Percentiles rank a stretch among this genome's conserved stretches.
Evolutionary conservation across 2,113 vertebrate species (phyloP).

Genomic region (Donacobius atricapilla): DNA sequence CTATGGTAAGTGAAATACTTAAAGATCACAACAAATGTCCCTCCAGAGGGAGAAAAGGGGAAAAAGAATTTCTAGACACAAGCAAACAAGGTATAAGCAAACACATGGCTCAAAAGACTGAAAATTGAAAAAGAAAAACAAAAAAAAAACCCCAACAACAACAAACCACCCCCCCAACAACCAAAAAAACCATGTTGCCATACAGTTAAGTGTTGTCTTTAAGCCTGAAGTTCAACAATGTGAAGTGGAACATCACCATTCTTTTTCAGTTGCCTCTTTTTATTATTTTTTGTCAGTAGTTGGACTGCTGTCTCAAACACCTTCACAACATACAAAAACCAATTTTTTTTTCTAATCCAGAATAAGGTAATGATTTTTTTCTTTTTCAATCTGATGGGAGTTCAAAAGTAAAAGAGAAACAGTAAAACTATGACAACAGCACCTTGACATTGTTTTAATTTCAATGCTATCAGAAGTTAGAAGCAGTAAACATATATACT

Average conservation of each 20-base stretch:
- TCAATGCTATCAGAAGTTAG: conserved; percentile 97
- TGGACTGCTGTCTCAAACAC: conserved; percentile 95
- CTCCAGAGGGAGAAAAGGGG: conserved; percentile 7
- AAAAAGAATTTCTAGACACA: not conserved
- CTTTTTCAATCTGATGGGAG: conserved; percentile 80
- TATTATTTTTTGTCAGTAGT: conserved; percentile 88
- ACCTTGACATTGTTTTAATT: conserved; percentile 99
- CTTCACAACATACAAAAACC: conserved; percentile 93
- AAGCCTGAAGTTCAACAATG: conserved; percentile 34
- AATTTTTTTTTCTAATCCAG: conserved; percentile 83
- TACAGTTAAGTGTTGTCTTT: conserved; percentile 7
- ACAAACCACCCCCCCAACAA: not conserved
- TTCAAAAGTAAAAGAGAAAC: conserved; percentile 82
- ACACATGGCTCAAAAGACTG: conserved; percentile 38
- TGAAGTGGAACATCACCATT: conserved; percentile 73
- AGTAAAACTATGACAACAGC: conserved; percentile 99
- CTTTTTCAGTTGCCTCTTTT: conserved; percentile 87
- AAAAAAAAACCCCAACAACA: not conserved
- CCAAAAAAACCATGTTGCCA: conserved; percentile 3
- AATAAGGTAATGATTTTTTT: conserved; percentile 78
- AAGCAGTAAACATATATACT: conserved; percentile 99
- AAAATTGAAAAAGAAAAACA: not conserved
- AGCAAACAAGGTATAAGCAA: conserved; percentile 54
- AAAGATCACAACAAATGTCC: conserved; percentile 14
- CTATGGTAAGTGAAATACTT: not conserved